These are phyloP conservation scores for Serilophus lunatus DNA, from an alignment of 2,113 vertebrate genomes.

Conservation along the genomic window DNA sequence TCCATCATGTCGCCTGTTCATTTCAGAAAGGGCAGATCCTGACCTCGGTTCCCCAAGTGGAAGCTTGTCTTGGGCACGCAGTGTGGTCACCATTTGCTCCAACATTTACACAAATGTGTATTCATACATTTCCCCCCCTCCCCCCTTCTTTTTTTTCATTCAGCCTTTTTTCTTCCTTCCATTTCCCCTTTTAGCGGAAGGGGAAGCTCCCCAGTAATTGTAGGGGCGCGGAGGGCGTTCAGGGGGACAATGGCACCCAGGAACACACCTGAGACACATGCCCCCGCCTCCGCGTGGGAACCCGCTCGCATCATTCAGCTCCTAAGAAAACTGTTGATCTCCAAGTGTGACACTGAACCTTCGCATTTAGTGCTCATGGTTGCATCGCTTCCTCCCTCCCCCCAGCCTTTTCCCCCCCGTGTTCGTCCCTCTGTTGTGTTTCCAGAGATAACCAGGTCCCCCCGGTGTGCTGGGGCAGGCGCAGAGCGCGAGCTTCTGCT, in stretches of 20 bases:
- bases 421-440: not conserved
- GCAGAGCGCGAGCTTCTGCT: not conserved
- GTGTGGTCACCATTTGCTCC: not conserved
- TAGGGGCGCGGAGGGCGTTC: not conserved
- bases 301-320: not conserved
- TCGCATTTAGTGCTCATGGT: not conserved
- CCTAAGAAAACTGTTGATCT: slow-evolving; percentile 40
- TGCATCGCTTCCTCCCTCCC: not conserved
- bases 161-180: not conserved
- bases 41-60: not conserved
- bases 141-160: too few relatives aligned
- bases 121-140: not conserved
- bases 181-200: not conserved
- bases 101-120: not conserved
- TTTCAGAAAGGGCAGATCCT: not conserved
- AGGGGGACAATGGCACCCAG: not conserved
- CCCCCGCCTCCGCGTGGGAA: not conserved
- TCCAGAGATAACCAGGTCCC: not conserved
- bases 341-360: not conserved
- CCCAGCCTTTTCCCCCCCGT: not conserved
- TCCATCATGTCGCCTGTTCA: not conserved
- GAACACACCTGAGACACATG: not conserved
- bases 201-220: not conserved
- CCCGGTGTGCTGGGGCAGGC: not conserved
- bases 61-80: not conserved